phyloP scores from a whole-genome alignment of 2,797 vertebrate genomes.

The Brachyrhaphis roseni region DNA sequence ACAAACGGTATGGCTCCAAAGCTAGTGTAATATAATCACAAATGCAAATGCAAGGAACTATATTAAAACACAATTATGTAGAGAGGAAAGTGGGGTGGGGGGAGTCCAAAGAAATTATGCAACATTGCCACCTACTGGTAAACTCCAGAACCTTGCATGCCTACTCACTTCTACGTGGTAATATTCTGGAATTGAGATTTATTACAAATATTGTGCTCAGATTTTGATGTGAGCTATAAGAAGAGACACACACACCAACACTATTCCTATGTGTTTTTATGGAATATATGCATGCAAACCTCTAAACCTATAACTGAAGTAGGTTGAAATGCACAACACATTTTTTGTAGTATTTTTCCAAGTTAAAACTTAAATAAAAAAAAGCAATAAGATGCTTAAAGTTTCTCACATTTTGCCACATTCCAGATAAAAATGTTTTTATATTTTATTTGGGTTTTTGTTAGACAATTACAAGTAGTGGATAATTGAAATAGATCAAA shows the following conservation, averaged over 20 bases:
- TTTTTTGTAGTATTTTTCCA: too few species aligned
- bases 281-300: not conserved
- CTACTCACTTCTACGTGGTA: not conserved
- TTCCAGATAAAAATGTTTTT: not conserved
- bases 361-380: not conserved
- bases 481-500: not conserved
- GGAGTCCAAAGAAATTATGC: slow-evolving; percentile 27
- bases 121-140: slow-evolving; percentile 74
- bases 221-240: slow-evolving; percentile 8
- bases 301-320: not conserved
- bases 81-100: not conserved
- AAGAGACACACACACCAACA: not conserved
- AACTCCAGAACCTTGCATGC: slow-evolving; percentile 18
- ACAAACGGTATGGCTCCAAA: slow-evolving; percentile 60
- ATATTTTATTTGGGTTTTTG: not conserved
- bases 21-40: slow-evolving; percentile 61
- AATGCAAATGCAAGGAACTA: slow-evolving; percentile 70
- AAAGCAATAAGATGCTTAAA: not conserved
- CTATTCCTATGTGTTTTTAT: not conserved
- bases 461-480: not conserved
- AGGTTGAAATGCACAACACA: not conserved
- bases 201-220: not conserved
- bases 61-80: slow-evolving; percentile 64
- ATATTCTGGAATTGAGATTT: not conserved
- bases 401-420: not conserved